Evolutionary conservation across 1,140 invertebrate genomes (phyloP).

Genomic region (Melipona quadrifasciata): DNA sequence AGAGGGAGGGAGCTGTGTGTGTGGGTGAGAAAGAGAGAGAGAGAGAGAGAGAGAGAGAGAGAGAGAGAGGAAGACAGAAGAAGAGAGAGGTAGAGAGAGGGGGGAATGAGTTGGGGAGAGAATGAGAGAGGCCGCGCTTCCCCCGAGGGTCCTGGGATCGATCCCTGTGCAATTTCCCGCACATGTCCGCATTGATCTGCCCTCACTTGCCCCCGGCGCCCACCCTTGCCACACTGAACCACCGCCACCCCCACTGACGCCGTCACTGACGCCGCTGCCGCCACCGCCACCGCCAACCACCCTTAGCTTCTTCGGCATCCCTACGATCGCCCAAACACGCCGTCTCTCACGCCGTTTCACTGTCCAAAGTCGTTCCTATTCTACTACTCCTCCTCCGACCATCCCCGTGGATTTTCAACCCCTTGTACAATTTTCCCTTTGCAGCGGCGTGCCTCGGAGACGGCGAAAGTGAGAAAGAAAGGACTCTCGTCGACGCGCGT

Average conservation of each 20-base stretch:
- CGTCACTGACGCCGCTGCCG: constrained; percentile 30
- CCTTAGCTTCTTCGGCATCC: constrained; percentile 58
- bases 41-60: constrained; percentile 21
- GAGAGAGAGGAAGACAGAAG: constrained; percentile 28
- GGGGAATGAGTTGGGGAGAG: not conserved
- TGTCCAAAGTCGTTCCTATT: constrained; percentile 67
- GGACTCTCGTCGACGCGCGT: constrained; percentile 23
- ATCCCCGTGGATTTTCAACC: constrained; percentile 41
- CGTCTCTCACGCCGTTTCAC: constrained; percentile 51
- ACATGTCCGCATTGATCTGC: constrained; percentile 82
- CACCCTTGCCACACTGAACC: constrained; percentile 62
- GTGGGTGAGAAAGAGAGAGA: constrained; percentile 18
- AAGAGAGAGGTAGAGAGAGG: constrained; percentile 20
- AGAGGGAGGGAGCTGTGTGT: constrained; percentile 28
- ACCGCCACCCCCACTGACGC: constrained; percentile 40
- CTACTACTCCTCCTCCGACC: constrained; percentile 70
- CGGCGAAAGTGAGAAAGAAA: not conserved
- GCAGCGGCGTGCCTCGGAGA: constrained; percentile 33
- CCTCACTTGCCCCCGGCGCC: constrained; percentile 76
- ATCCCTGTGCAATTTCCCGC: constrained; percentile 81
- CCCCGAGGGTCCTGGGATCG: constrained; percentile 78
- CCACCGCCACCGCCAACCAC: constrained; percentile 49
- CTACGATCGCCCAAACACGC: constrained; percentile 58
- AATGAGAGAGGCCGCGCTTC: constrained; percentile 67
- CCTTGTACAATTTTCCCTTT: constrained; percentile 64